Evolutionary conservation across 2,797 vertebrate species (phyloP).

Genomic region (Esox masquinongy): DNA sequence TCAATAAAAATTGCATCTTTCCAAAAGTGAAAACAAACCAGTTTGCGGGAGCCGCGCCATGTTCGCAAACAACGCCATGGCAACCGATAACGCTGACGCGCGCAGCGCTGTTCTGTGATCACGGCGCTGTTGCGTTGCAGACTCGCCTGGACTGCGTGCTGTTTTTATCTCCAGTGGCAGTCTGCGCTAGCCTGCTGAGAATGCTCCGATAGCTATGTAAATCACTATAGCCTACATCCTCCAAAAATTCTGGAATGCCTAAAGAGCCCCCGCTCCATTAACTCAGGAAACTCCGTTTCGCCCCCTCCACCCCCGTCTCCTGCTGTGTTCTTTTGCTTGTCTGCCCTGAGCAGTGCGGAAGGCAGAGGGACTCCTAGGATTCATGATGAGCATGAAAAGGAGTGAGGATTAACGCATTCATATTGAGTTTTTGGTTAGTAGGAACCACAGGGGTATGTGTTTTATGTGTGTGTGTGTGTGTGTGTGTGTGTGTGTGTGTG

Average conservation of each 20-base stretch:
- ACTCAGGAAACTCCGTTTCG: constrained; percentile 4
- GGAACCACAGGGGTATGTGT: background rate
- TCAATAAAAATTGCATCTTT: background rate
- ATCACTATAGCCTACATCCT: constrained; percentile 20
- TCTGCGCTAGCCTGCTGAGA: background rate
- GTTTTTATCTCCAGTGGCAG: constrained; percentile 22
- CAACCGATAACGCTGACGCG: background rate
- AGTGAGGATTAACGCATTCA: constrained; percentile 11
- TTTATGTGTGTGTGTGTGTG: too few relatives aligned
- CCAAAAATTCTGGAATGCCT: background rate
- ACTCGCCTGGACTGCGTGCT: background rate
- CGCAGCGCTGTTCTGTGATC: background rate
- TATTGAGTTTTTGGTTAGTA: background rate
- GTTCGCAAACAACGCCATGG: background rate
- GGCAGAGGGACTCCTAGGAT: constrained; percentile 18
- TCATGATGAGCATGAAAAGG: constrained; percentile 29
- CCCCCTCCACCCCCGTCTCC: background rate
- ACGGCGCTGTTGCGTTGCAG: background rate
- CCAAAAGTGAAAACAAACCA: background rate
- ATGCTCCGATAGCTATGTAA: constrained; percentile 31
- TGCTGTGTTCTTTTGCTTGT: constrained; percentile 17
- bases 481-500: too few relatives aligned
- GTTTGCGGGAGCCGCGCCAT: background rate
- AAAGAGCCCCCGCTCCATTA: background rate
- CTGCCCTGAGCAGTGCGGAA: background rate